Conservation (phyloP, 2,797 vertebrate species). For the Pyrocephalus nanus region DNA sequence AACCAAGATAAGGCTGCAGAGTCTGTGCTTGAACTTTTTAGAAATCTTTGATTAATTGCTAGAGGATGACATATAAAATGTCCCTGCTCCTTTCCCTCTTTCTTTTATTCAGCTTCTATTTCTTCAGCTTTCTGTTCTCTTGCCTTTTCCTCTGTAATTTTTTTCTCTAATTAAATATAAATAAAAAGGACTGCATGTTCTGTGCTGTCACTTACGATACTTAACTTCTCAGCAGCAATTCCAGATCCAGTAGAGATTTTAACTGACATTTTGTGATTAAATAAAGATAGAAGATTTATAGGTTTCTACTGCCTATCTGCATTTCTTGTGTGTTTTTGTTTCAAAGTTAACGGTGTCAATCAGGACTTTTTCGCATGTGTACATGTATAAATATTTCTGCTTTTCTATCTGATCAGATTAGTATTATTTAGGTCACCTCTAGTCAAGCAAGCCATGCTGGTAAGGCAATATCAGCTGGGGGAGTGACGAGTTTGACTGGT, state of each 20-base stretch:
- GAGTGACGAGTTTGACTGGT: neutral
- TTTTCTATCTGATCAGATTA: slow-evolving; percentile 12
- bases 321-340: neutral
- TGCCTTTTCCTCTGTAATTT: neutral
- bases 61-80: slow-evolving; percentile 4
- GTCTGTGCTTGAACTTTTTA: slow-evolving; percentile 17
- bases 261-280: slow-evolving; percentile 28
- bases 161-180: slow-evolving; percentile 51
- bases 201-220: slow-evolving; percentile 11
- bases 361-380: neutral
- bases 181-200: slow-evolving; percentile 43
- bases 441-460: neutral
- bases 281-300: neutral
- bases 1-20: slow-evolving; percentile 49
- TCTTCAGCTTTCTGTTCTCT: neutral
- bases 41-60: slow-evolving; percentile 47
- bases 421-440: slow-evolving; percentile 17
- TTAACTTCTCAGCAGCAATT: neutral
- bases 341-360: neutral
- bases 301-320: neutral
- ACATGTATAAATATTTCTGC: neutral
- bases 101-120: neutral
- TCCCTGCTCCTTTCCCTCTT: neutral
- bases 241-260: neutral
- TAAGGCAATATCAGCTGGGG: neutral